These are phyloP conservation scores for Scotopteryx bipunctaria DNA, from an alignment of 2,888 invertebrate species.

Conservation along the genomic window DNA sequence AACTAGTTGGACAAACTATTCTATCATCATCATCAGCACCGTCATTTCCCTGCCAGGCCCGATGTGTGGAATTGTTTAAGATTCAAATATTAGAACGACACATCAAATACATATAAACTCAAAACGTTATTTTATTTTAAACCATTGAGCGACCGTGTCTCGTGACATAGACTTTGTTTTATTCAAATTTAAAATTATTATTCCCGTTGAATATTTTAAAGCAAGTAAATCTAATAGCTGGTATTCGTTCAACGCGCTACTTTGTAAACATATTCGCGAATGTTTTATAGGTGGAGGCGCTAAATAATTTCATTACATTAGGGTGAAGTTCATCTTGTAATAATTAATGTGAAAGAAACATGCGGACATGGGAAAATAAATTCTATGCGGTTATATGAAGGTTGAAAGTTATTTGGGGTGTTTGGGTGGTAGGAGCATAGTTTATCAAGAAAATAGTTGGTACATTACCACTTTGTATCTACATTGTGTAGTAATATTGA, in stretches of 20 bases:
- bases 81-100: no score
- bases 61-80: no score
- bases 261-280: slow-evolving; percentile 14
- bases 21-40: no score
- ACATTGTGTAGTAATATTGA: no score
- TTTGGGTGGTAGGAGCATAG: slow-evolving; percentile 1
- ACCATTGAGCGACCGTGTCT: no score
- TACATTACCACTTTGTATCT: no score
- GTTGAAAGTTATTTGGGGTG: slow-evolving; percentile 1
- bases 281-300: slow-evolving; percentile 14
- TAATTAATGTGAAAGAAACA: slow-evolving; percentile 20
- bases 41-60: no score
- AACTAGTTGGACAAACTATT: no score
- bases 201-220: background rate
- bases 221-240: background rate
- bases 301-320: slow-evolving; percentile 33
- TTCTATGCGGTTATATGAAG: background rate
- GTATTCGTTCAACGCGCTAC: slow-evolving; percentile 7
- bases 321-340: slow-evolving; percentile 25
- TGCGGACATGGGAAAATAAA: slow-evolving; percentile 5
- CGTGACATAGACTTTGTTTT: no score
- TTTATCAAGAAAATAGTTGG: background rate
- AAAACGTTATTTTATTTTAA: no score
- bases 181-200: no score
- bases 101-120: no score